These are phyloP conservation scores for Triplophysa yarkandensis DNA, from an alignment of 2,797 vertebrate species.

Conservation along the genomic window DNA sequence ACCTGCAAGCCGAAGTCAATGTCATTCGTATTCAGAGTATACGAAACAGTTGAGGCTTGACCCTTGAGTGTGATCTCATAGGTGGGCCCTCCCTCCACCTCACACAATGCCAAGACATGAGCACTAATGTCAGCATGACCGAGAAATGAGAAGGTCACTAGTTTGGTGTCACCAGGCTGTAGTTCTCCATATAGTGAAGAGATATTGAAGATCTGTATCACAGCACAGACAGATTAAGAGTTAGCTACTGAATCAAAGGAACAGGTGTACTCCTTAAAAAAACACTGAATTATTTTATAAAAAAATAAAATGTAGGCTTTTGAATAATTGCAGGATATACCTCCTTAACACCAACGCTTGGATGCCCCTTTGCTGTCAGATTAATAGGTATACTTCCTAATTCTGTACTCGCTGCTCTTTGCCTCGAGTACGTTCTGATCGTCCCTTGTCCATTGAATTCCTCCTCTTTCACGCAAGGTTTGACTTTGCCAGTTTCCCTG, in stretches of 20 bases:
- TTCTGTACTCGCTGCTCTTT: conserved; percentile 6
- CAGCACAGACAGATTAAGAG: background rate
- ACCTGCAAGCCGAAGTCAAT: conserved; percentile 86
- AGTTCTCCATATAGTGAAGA: conserved; percentile 77
- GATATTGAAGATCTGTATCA: conserved; percentile 84
- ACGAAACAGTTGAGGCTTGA: conserved; percentile 81
- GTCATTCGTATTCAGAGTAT: conserved; percentile 70
- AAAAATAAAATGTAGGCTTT: background rate
- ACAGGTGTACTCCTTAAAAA: background rate
- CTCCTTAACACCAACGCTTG: conserved; percentile 69
- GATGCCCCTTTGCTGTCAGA: conserved; percentile 40
- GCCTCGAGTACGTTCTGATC: conserved; percentile 2
- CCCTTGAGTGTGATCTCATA: conserved; percentile 80
- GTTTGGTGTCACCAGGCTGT: conserved; percentile 75
- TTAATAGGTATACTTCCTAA: conserved; percentile 24
- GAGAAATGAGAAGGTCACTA: conserved; percentile 80
- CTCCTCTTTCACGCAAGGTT: conserved; percentile 36
- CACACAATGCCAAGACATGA: conserved; percentile 75
- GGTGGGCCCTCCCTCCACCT: conserved; percentile 82
- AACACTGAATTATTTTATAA: background rate
- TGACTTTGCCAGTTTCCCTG: conserved; percentile 53
- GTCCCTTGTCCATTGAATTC: conserved; percentile 33
- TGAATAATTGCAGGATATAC: conserved; percentile 42
- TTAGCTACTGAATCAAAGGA: background rate
- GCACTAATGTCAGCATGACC: conserved; percentile 75